Evolutionary conservation across 2,888 invertebrate genomes (phyloP).

Genomic region (Folsomia manolachei): DNA sequence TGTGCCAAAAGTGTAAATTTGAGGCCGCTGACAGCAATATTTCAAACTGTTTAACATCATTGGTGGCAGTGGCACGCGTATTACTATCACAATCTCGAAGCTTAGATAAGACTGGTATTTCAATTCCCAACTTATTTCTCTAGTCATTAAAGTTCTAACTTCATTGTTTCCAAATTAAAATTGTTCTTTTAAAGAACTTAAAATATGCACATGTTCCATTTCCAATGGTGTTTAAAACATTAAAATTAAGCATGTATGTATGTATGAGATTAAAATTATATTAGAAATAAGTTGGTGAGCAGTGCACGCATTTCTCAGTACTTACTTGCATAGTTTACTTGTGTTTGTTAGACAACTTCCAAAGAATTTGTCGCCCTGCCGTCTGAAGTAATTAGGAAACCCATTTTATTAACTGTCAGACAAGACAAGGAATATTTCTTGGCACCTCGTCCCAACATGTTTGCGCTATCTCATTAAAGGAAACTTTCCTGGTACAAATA

Average conservation of each 20-base stretch:
- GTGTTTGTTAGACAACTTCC: background rate
- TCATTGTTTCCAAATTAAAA: background rate
- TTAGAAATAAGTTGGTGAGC: background rate
- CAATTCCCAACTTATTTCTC: background rate
- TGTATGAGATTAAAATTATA: background rate
- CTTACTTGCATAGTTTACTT: background rate
- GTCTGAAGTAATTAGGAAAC: background rate
- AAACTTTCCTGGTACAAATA: background rate
- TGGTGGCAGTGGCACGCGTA: background rate
- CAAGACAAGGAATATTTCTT: background rate
- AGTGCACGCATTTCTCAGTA: background rate
- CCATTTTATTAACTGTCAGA: background rate
- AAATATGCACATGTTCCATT: background rate
- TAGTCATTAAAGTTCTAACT: background rate
- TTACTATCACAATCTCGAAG: background rate
- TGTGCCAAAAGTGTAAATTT: no score
- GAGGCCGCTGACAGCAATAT: background rate
- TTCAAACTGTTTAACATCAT: background rate
- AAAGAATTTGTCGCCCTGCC: conserved; percentile 4
- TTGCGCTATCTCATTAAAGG: background rate
- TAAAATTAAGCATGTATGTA: background rate
- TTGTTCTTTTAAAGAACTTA: background rate
- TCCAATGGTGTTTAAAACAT: no score
- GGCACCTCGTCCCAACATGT: background rate
- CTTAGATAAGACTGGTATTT: no score